A percentile compares a stretch with the other conserved stretches of the same genome.
Conservation (phyloP, 2,113 vertebrate species). For the Garra rufa region DNA sequence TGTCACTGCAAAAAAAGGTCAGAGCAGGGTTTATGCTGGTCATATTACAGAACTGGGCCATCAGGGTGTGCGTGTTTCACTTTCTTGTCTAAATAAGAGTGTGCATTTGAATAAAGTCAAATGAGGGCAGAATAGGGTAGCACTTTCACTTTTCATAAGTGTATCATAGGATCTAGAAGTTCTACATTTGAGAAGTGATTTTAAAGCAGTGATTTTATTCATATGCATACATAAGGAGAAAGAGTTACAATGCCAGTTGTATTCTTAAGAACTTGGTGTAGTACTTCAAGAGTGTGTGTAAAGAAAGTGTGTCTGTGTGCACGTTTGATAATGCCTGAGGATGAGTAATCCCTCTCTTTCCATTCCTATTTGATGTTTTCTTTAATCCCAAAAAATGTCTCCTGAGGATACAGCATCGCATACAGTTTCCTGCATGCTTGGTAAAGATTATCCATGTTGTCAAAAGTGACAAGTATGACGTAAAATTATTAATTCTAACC, state of each 20-base stretch:
- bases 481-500: neutral
- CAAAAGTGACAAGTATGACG: neutral
- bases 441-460: neutral
- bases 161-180: neutral
- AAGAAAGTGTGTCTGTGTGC: slow-evolving; percentile 42
- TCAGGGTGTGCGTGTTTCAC: neutral
- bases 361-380: slow-evolving; percentile 50
- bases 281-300: slow-evolving; percentile 40
- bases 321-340: slow-evolving; percentile 60
- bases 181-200: neutral
- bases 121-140: neutral
- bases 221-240: neutral
- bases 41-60: neutral
- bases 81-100: neutral
- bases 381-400: neutral
- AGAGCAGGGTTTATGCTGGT: slow-evolving; percentile 1
- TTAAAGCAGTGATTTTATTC: neutral
- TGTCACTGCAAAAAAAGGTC: slow-evolving; percentile 7
- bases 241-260: neutral
- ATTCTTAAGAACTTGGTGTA: neutral
- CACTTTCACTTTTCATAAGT: neutral
- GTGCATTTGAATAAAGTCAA: neutral
- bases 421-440: neutral
- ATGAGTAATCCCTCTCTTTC: slow-evolving; percentile 64
- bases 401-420: neutral